A percentile compares a stretch with the other conserved stretches of the same genome.
These are phyloP conservation scores for Panthera uncia DNA, from an alignment of 2,113 vertebrate species.

Conservation along the genomic window DNA sequence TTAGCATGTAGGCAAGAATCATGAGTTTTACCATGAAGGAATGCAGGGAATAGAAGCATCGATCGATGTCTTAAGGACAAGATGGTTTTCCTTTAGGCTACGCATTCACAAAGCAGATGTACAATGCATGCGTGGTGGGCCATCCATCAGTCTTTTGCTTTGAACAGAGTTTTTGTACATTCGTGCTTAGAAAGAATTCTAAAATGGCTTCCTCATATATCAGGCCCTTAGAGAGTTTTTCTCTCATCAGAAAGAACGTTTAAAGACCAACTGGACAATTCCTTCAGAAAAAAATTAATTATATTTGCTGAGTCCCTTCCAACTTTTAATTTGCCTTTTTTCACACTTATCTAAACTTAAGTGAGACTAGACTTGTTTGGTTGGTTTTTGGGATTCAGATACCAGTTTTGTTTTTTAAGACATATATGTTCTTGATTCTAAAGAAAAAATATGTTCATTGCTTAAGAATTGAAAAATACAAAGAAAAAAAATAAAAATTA, in stretches of 20 bases:
- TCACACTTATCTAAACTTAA: background rate
- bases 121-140: background rate
- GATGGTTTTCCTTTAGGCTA: background rate
- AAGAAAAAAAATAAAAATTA: background rate
- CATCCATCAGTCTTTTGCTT: background rate
- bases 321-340: background rate
- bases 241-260: background rate
- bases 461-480: background rate
- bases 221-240: background rate
- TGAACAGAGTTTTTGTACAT: background rate
- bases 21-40: background rate
- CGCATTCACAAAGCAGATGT: background rate
- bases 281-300: background rate
- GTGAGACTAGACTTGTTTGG: background rate
- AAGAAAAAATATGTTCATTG: background rate
- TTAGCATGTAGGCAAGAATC: background rate
- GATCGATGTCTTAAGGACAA: background rate
- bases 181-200: background rate
- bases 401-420: background rate
- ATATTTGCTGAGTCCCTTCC: background rate
- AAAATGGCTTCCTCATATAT: background rate
- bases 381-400: background rate
- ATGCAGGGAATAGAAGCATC: background rate
- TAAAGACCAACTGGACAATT: background rate
- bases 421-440: background rate